Evolutionary conservation across 2,113 vertebrate species (phyloP), one percentile per base, ranked within the genome.

Genomic region (Tympanuchus pallidicinctus): DNA sequence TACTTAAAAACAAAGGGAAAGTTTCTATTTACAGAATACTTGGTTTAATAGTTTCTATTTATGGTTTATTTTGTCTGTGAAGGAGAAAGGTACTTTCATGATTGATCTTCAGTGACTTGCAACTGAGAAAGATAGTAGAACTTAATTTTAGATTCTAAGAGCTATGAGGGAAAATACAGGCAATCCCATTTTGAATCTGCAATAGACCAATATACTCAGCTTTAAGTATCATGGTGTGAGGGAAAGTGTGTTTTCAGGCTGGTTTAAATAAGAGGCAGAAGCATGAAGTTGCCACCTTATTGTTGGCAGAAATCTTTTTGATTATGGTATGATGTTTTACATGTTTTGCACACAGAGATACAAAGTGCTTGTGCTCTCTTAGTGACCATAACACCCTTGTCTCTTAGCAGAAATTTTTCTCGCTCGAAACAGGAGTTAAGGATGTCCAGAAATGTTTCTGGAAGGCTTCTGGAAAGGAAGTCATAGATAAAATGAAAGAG

Each of bases 21-120:
- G 45, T 77, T 94, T 91, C 38, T 93, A 25, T 92, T 94, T 93
- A 67, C 21, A 25, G 64, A n/a, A 4, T 50, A 5, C 66, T 80
- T 92, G 82, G 76, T 40, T 80, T 88, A 91, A 10, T 43, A 47
- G 4, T 28, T 70, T 87, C 48, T 91, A 50, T 89, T 92, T 89
- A 60, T 77, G 77, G 72, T 32, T 7, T 80, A 36, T 85, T 92
- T 93, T 82, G 52, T 74, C 47, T 92, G 48, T 42, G 85, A 27
- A 80, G 94, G 82, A 77, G 12, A 64, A 67, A 27, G 71, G 42
- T 80, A 34, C 32, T 74, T 94, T 92, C 80, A 52, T 88, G 48
- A 71, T 71, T 89, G 60, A 69, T 92, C 60, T 86, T 88, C 87
- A 89, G 32, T 61, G 56, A 59, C 65, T 91, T 82, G 65, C 42